Conservation (phyloP, 2,113 vertebrate species). For the Python bivittatus region DNA sequence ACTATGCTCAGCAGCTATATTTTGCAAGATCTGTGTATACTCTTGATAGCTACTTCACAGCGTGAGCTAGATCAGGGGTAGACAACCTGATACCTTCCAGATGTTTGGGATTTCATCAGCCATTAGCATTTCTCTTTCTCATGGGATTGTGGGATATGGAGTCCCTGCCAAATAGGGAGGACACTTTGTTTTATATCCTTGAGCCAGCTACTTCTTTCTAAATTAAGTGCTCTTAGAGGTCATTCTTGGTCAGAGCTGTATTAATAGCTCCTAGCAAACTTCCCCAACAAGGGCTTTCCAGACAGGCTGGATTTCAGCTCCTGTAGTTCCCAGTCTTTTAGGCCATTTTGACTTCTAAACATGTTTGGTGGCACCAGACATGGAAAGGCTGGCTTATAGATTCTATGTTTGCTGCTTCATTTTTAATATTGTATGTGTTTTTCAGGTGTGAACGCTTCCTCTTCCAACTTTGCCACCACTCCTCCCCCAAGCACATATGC, state of each 20-base stretch:
- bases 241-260: background rate
- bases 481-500: conserved; percentile 52
- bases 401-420: background rate
- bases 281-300: background rate
- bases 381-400: background rate
- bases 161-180: background rate
- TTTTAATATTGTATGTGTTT: background rate
- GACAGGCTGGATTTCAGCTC: background rate
- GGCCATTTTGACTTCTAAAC: background rate
- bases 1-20: background rate
- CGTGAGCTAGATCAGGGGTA: background rate
- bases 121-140: background rate
- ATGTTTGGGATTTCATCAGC: background rate
- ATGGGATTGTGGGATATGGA: background rate
- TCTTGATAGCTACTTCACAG: background rate
- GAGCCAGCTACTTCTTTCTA: background rate
- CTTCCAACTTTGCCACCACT: conserved; percentile 67
- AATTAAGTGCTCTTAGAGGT: background rate
- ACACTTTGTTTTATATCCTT: background rate
- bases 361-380: background rate
- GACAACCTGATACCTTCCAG: background rate
- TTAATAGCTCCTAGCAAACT: background rate
- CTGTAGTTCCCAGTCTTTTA: background rate
- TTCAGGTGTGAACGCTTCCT: conserved; percentile 74
- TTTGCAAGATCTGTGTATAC: background rate